phyloP scores from a whole-genome alignment of 2,797 vertebrate genomes.

The Alcedo atthis region DNA sequence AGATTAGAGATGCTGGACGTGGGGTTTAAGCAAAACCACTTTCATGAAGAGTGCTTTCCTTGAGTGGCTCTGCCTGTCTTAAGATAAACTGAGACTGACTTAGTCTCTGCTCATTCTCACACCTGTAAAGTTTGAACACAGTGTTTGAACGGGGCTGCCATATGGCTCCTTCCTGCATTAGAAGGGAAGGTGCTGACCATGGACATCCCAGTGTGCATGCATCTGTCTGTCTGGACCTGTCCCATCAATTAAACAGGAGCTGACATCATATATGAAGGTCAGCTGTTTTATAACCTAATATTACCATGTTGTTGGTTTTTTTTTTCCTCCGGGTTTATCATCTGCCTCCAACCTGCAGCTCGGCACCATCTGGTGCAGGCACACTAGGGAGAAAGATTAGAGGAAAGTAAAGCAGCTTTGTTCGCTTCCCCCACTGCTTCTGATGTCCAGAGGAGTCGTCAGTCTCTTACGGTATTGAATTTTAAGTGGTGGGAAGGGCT shows the following conservation, averaged over 20 bases:
- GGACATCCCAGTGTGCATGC: conserved; percentile 19
- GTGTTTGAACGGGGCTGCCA: background rate
- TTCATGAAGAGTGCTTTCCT: background rate
- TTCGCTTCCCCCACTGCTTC: conserved; percentile 10
- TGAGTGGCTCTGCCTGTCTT: background rate
- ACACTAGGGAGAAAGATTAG: conserved; percentile 47
- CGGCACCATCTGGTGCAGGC: conserved; percentile 50
- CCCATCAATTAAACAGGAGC: conserved; percentile 37
- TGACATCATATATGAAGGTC: conserved; percentile 59
- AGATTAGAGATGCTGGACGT: background rate
- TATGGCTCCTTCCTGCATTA: conserved; percentile 1
- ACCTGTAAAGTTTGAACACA: background rate
- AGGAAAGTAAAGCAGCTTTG: conserved; percentile 48
- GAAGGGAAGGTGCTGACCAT: background rate
- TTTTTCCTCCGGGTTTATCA: conserved; percentile 51
- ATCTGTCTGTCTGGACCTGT: conserved; percentile 47
- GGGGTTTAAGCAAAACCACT: background rate
- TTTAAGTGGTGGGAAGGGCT: conserved; percentile 13
- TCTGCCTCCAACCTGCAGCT: conserved; percentile 52
- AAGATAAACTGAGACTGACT: background rate
- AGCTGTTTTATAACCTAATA: conserved; percentile 62
- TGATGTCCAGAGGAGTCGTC: background rate
- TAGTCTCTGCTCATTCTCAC: background rate
- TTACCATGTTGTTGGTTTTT: background rate
- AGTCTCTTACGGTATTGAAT: background rate